Conservation (phyloP, 1,140 invertebrate species). For the Sminthurides bifidus region DNA sequence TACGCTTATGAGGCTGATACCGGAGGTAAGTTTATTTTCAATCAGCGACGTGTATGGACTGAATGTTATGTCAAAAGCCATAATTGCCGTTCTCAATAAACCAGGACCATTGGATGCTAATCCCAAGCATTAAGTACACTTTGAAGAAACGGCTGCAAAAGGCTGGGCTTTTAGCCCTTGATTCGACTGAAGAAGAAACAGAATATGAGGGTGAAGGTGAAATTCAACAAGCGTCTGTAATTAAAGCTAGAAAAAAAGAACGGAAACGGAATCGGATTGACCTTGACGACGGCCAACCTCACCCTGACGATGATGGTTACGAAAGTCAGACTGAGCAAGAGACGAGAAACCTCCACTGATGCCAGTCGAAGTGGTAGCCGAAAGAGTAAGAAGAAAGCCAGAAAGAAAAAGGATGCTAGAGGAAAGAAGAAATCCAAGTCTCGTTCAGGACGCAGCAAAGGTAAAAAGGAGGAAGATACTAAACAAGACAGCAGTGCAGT, state of each 20-base stretch:
- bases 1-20: slow-evolving; percentile 14
- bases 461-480: neutral
- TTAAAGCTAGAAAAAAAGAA: neutral
- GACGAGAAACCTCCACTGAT: too few species aligned
- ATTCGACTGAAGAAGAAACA: neutral
- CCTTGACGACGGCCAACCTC: neutral
- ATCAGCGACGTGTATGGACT: neutral
- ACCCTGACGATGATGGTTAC: neutral
- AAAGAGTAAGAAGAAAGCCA: neutral
- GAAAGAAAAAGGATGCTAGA: neutral
- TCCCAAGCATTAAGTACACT: slow-evolving; percentile 18
- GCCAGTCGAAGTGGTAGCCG: neutral
- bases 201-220: neutral
- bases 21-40: neutral
- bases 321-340: too few species aligned
- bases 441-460: too few species aligned
- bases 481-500: neutral
- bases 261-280: neutral
- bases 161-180: too few species aligned
- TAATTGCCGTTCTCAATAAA: neutral
- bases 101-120: slow-evolving; percentile 17
- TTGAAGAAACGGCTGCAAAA: neutral
- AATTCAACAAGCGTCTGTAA: neutral
- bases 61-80: neutral
- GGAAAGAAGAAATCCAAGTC: neutral